phyloP scores from a whole-genome alignment of 2,888 invertebrate species.

The Brenthis hecate region DNA sequence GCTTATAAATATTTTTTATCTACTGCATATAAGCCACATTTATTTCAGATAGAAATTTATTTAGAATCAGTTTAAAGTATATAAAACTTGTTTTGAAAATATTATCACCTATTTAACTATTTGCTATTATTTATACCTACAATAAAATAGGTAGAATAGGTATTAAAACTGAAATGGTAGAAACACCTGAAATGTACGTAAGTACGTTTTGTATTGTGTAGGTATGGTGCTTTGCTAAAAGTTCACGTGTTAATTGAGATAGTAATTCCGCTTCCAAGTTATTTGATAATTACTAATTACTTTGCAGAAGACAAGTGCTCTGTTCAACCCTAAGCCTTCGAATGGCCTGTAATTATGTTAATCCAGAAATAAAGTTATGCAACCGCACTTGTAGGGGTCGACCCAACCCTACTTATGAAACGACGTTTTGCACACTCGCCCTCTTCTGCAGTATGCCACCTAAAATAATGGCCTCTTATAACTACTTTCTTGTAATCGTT shows the following conservation, averaged over 20 bases:
- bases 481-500: slow-evolving; percentile 9
- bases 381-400: slow-evolving; percentile 67
- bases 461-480: slow-evolving; percentile 49
- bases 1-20: too few relatives aligned
- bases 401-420: slow-evolving; percentile 58
- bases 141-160: too few relatives aligned
- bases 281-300: slow-evolving; percentile 36
- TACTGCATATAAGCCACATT: too few relatives aligned
- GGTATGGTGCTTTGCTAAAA: neutral
- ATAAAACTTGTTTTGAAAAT: too few relatives aligned
- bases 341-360: slow-evolving; percentile 75
- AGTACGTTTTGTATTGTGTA: neutral
- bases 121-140: too few relatives aligned
- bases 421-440: slow-evolving; percentile 59
- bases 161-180: neutral
- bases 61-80: too few relatives aligned
- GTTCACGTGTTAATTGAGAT: slow-evolving; percentile 22
- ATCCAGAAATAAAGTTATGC: slow-evolving; percentile 78
- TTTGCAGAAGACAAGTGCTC: slow-evolving; percentile 27
- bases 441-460: slow-evolving; percentile 51
- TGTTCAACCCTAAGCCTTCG: slow-evolving; percentile 55
- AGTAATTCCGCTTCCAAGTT: slow-evolving; percentile 26
- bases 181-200: neutral
- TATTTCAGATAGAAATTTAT: too few relatives aligned
- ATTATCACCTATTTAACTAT: too few relatives aligned